Evolutionary conservation across 2,888 invertebrate species (phyloP).

Genomic region (Caenorhabditis auriculariae): DNA sequence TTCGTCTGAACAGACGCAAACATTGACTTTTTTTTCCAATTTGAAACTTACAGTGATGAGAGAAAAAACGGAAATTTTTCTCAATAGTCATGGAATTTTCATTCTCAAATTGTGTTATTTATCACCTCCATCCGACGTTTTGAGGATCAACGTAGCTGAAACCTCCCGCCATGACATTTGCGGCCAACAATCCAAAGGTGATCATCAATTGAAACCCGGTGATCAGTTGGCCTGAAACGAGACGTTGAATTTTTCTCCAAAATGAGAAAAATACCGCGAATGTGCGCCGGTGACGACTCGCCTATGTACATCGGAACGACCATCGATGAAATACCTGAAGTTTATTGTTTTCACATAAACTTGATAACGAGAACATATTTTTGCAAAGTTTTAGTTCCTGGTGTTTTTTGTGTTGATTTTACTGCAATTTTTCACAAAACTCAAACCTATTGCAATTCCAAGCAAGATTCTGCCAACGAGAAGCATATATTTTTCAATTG

Average conservation of each 20-base stretch:
- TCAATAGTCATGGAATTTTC: neutral
- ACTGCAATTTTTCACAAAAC: conserved; percentile 64
- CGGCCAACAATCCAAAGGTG: conserved; percentile 68
- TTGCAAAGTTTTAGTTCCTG: too few relatives aligned
- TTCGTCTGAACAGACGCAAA: neutral
- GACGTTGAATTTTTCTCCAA: neutral
- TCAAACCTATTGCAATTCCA: conserved; percentile 38
- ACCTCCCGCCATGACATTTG: conserved; percentile 67
- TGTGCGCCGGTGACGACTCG: conserved; percentile 67
- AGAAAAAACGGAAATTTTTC: too few relatives aligned
- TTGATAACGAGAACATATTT: too few relatives aligned
- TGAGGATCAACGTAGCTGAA: conserved; percentile 65
- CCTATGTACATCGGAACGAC: conserved; percentile 70
- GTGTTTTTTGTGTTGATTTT: neutral
- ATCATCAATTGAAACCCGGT: conserved; percentile 68
- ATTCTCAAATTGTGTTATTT: neutral
- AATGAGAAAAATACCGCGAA: conserved; percentile 68
- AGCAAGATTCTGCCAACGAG: conserved; percentile 32
- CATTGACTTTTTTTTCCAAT: neutral
- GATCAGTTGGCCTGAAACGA: conserved; percentile 66
- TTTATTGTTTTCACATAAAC: too few relatives aligned
- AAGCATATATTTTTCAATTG: conserved; percentile 27
- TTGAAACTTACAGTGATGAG: too few relatives aligned
- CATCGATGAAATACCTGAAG: conserved; percentile 62
- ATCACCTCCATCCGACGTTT: conserved; percentile 68